A percentile compares a stretch with the other conserved stretches of the same genome.
Conservation (phyloP, 2,797 vertebrate genomes). For the Acanthornis magna region DNA sequence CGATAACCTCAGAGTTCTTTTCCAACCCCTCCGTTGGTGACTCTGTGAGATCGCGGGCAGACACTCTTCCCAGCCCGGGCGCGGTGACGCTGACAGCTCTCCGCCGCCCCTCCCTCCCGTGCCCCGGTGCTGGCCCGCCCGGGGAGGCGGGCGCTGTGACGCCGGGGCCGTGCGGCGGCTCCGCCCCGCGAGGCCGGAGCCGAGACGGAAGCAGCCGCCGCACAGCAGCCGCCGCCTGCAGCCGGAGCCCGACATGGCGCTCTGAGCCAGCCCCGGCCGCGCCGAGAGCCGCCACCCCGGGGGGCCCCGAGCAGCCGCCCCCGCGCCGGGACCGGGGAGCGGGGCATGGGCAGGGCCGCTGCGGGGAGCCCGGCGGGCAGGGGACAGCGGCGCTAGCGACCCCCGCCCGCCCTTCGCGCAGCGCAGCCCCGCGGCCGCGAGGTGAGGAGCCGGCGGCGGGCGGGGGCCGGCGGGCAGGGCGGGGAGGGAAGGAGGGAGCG, state of each 20-base stretch:
- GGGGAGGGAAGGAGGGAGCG: conserved; percentile 31
- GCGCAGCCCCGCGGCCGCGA: background rate
- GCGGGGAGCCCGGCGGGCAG: conserved; percentile 16
- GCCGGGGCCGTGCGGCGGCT: background rate
- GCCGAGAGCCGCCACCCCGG: conserved; percentile 18
- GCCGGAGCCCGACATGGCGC: conserved; percentile 27
- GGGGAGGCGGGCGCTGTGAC: background rate
- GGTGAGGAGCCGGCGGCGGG: conserved; percentile 14
- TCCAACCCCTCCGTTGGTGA: no score
- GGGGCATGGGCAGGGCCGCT: conserved; percentile 59
- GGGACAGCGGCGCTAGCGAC: conserved; percentile 2
- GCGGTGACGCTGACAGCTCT: fast-evolving
- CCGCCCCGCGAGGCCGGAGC: background rate
- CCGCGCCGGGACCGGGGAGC: background rate
- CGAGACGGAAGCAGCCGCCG: conserved; percentile 25
- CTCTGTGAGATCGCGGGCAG: fast-evolving
- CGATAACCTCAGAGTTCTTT: background rate
- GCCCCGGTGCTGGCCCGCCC: background rate
- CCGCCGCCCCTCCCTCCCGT: background rate
- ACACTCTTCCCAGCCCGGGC: fast-evolving
- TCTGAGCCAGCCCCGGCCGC: conserved; percentile 18
- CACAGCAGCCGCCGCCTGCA: background rate
- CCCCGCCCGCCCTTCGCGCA: background rate
- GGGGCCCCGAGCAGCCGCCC: conserved; percentile 19
- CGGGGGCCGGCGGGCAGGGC: background rate